Percentiles rank a stretch among this genome's conserved stretches.
These are phyloP conservation scores for Aphelocoma californica DNA, from an alignment of 2,797 vertebrate species.

Conservation along the genomic window DNA sequence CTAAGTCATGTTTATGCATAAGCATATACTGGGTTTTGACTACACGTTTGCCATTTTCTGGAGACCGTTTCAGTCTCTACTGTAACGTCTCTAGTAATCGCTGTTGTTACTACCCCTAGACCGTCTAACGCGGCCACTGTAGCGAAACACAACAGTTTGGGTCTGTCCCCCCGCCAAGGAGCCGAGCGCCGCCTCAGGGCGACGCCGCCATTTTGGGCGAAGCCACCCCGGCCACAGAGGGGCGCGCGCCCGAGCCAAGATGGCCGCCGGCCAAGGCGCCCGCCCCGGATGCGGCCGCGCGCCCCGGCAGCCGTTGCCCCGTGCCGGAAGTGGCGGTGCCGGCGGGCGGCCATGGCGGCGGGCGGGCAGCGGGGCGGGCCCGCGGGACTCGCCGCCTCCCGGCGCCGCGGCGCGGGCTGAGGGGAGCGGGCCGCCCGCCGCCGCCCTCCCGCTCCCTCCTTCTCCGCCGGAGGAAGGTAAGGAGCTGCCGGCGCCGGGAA, in stretches of 20 bases:
- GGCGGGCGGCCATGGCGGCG: slow-evolving; percentile 3
- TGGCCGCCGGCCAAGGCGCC: background rate
- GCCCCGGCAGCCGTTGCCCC: background rate
- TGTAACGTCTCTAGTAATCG: background rate
- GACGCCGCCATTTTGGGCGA: background rate
- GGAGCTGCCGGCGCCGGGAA: background rate
- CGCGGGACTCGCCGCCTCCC: background rate
- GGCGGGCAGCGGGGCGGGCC: background rate
- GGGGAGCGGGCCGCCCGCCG: slow-evolving; percentile 20
- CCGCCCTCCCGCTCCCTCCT: slow-evolving; percentile 31
- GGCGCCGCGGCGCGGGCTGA: slow-evolving; percentile 3
- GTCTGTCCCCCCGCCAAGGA: fast-evolving
- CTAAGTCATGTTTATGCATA: fast-evolving
- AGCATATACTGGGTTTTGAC: fast-evolving
- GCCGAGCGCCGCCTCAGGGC: fast-evolving
- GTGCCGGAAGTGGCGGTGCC: slow-evolving; percentile 8
- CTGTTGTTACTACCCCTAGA: fast-evolving
- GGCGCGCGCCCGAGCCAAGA: background rate
- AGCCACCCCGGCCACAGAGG: background rate
- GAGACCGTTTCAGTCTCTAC: background rate
- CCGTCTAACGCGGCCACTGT: too few relatives aligned
- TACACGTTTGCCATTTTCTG: fast-evolving
- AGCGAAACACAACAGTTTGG: fast-evolving
- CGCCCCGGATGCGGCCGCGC: background rate
- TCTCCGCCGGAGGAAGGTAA: slow-evolving; percentile 53